phyloP scores from a whole-genome alignment of 2,113 vertebrate species.

The Cottus gobio region DNA sequence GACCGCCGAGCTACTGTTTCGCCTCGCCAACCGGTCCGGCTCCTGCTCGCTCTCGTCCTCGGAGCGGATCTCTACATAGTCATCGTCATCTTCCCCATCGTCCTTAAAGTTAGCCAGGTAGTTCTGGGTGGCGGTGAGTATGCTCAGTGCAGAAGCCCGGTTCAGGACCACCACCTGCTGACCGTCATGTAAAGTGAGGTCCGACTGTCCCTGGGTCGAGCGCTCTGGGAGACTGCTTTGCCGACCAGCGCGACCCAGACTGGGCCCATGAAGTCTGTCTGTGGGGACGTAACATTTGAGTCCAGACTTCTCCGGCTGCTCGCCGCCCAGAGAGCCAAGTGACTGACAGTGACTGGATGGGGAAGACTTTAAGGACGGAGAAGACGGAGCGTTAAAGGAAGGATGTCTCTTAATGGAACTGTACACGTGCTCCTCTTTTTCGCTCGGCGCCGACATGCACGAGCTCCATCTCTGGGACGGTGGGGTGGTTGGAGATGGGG shows the following conservation, averaged over 20 bases:
- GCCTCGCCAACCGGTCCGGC: conserved; percentile 40
- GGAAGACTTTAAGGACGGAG: conserved; percentile 75
- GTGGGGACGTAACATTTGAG: conserved; percentile 59
- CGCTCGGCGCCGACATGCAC: conserved; percentile 86
- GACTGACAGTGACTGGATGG: conserved; percentile 86
- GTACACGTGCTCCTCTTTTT: conserved; percentile 88
- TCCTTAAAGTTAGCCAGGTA: conserved; percentile 97
- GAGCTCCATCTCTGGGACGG: conserved; percentile 88
- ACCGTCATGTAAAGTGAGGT: conserved; percentile 93
- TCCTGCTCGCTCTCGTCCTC: conserved; percentile 89
- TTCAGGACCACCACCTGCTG: conserved; percentile 93
- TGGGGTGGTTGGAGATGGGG: conserved; percentile 70
- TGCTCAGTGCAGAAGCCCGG: conserved; percentile 84
- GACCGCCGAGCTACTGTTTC: conserved; percentile 45
- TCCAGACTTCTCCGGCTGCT: conserved; percentile 76
- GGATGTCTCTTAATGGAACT: conserved; percentile 84
- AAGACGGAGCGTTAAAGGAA: conserved; percentile 77
- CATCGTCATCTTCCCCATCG: conserved; percentile 90
- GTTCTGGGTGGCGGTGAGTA: conserved; percentile 91
- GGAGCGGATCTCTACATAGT: conserved; percentile 98
- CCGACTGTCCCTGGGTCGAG: conserved; percentile 80
- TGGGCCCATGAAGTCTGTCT: conserved; percentile 61
- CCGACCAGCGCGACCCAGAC: conserved; percentile 64
- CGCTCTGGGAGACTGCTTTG: conserved; percentile 84
- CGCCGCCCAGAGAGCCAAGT: conserved; percentile 82